phyloP scores from a whole-genome alignment of 2,888 invertebrate species.

The Mellilla xanthometata region DNA sequence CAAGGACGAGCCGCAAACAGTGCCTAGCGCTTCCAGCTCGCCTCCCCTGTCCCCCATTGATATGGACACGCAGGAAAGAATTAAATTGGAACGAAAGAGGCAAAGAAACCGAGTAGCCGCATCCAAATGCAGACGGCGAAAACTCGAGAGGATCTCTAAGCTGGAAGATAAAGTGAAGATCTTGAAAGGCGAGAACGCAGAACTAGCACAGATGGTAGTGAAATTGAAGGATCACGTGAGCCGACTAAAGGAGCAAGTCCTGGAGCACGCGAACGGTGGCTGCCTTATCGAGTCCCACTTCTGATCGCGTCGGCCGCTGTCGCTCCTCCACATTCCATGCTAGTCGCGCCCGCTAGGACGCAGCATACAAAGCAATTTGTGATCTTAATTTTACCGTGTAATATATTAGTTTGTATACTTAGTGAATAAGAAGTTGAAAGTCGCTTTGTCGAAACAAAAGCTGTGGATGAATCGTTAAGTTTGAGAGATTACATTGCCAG shows the following conservation, averaged over 20 bases:
- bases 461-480: slow-evolving; percentile 68
- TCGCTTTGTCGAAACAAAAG: slow-evolving; percentile 62
- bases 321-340: slow-evolving; percentile 80
- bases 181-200: slow-evolving; percentile 94
- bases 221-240: slow-evolving; percentile 95
- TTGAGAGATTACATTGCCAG: slow-evolving; percentile 70
- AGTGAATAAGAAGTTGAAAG: slow-evolving; percentile 69
- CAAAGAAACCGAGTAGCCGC: slow-evolving; percentile 98
- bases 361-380: slow-evolving; percentile 83
- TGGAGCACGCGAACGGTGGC: slow-evolving; percentile 96
- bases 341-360: slow-evolving; percentile 82
- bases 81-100: slow-evolving; percentile 97
- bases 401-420: slow-evolving; percentile 75
- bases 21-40: slow-evolving; percentile 87
- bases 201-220: slow-evolving; percentile 91
- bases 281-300: slow-evolving; percentile 90
- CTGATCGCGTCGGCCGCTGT: slow-evolving; percentile 63
- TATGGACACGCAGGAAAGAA: slow-evolving; percentile 97
- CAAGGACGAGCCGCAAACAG: slow-evolving; percentile 96
- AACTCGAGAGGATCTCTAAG: slow-evolving; percentile 96
- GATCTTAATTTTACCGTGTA: slow-evolving; percentile 83
- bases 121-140: slow-evolving; percentile 97
- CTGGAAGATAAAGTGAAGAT: slow-evolving; percentile 96
- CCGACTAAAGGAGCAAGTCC: slow-evolving; percentile 95
- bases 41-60: slow-evolving; percentile 96